Conservation (phyloP, 2,797 vertebrate genomes). For the Okamejei kenojei region DNA sequence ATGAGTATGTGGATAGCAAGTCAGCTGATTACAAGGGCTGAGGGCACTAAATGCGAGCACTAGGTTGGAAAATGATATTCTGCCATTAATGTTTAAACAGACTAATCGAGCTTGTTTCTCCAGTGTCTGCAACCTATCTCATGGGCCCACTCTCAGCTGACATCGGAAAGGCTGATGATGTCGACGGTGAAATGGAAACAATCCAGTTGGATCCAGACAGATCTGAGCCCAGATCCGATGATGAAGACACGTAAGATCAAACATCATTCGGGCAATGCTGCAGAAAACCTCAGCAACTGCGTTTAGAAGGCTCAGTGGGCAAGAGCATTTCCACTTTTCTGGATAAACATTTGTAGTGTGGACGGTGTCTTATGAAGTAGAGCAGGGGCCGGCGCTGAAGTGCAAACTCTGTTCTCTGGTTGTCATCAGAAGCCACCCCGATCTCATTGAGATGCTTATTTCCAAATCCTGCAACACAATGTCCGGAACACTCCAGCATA, state of each 20-base stretch:
- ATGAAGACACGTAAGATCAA: slow-evolving; percentile 81
- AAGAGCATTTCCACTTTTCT: background rate
- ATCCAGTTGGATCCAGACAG: slow-evolving; percentile 59
- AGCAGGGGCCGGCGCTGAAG: background rate
- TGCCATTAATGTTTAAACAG: background rate
- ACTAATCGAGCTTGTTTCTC: slow-evolving; percentile 30
- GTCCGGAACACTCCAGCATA: too few species aligned
- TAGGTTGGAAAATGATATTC: background rate
- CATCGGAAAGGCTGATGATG: slow-evolving; percentile 50
- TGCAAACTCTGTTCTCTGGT: background rate
- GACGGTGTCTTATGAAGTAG: background rate
- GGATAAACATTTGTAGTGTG: background rate
- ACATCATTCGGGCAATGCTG: background rate
- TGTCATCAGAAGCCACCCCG: too few species aligned
- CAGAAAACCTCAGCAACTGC: background rate
- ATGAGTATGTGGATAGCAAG: too few species aligned
- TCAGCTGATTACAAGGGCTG: too few species aligned
- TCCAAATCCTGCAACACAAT: too few species aligned
- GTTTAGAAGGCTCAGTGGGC: background rate
- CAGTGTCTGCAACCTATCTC: slow-evolving; percentile 55
- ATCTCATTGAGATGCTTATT: background rate
- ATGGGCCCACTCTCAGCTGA: slow-evolving; percentile 61
- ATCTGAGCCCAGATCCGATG: slow-evolving; percentile 72
- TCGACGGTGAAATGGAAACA: slow-evolving; percentile 63
- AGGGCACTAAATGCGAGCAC: background rate